Base-by-base conservation (phyloP, 2,888 invertebrate species). In the Epinotia demarniana region DNA sequence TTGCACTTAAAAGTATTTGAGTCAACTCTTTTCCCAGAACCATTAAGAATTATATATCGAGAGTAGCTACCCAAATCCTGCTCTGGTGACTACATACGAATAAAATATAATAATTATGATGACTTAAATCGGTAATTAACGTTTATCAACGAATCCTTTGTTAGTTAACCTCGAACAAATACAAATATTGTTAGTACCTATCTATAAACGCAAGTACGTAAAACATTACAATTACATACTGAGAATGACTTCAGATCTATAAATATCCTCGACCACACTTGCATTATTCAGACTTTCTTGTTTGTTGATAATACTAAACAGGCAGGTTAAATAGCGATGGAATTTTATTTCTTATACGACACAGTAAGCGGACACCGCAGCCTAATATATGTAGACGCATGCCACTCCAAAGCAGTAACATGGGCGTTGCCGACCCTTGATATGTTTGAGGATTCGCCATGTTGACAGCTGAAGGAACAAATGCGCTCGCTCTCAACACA, bases 161-260 rank as follows among this genome's bases (percentile, higher is more conserved):
- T 73, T 55, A 43, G 18, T 64, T 18, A 55, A 57, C 57, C 8
- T 57, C 62, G 46, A 57, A 57, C 33, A 69, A 63, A 27, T 27
- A 60, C 18, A 58, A 66, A 18, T 49, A 43, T 69, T 27, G 58
- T 67, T 16, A 11, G 11, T 72, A 67, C 18, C 9, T 66, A 72
- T 53, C 13, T 33, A 62, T 11, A 2, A 8, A 53, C n/a, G 53
- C 39, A 43, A 33, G 67, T 46, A 68, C 68, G 13, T 72, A 64
- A 57, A n/a, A 39, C 49, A 73, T 66, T 27, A 74, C 49, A 57
- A 74, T 81, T 77, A 78, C n/a, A 6, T n/a, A 53, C 78, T 77
- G 81, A 85, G 85, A 43, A 74, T 92, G 92, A 92, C 90, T 91
- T 90, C 90, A 92, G 84, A 81, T 80, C 88, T 92, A 92, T 89